Percentiles rank a stretch among this genome's conserved stretches.
Evolutionary conservation across 2,113 vertebrate genomes (phyloP).

Genomic region (Probosciger aterrimus): DNA sequence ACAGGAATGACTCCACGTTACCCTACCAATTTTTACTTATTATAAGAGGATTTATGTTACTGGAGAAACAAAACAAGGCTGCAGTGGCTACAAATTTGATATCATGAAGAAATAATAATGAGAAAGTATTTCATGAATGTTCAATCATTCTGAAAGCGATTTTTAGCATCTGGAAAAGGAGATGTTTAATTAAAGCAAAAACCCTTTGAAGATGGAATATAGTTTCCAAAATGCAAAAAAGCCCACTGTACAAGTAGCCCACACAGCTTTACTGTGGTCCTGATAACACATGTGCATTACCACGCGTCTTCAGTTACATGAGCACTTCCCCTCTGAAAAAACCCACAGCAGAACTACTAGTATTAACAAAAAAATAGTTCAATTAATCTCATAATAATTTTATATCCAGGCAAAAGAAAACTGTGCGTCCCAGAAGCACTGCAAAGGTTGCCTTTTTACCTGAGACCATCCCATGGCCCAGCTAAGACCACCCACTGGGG

Average conservation of each 20-base stretch:
- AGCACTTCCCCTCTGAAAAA: neutral
- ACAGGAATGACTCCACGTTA: neutral
- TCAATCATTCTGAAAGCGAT: accelerated
- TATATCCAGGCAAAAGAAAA: neutral
- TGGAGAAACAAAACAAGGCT: neutral
- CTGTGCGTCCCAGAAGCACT: neutral
- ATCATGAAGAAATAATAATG: neutral
- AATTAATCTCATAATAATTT: neutral
- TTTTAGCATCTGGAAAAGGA: neutral
- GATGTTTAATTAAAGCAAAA: neutral
- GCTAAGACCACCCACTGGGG: neutral
- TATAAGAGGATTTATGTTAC: neutral
- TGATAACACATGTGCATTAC: neutral
- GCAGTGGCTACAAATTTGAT: neutral
- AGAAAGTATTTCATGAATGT: neutral
- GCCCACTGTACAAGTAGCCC: neutral
- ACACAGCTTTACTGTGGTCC: neutral
- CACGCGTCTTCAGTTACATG: neutral
- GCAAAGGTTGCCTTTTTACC: neutral
- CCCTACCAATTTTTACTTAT: neutral
- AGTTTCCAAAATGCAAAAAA: neutral
- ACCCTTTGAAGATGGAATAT: neutral
- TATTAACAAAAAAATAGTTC: neutral
- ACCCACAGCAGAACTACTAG: neutral
- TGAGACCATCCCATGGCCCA: neutral